Evolutionary conservation across 2,888 invertebrate genomes (phyloP).

Genomic region (Apotomis capreana): DNA sequence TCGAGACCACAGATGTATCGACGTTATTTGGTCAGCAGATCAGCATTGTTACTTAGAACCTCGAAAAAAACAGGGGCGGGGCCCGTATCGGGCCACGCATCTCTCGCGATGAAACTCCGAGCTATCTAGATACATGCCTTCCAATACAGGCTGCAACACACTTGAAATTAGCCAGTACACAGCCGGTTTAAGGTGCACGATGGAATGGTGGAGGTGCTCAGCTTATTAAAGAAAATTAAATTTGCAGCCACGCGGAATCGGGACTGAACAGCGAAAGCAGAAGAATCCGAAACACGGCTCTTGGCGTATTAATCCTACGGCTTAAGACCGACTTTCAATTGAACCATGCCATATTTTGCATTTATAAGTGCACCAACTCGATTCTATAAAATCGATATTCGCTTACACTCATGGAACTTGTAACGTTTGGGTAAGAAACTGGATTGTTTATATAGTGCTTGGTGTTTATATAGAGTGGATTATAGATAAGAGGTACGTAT

Average conservation of each 20-base stretch:
- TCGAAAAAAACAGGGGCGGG: conserved; percentile 82
- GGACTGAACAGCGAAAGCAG: conserved; percentile 69
- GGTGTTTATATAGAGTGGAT: conserved; percentile 79
- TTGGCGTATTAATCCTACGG: conserved; percentile 63
- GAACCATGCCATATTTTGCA: conserved; percentile 42
- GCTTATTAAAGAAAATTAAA: conserved; percentile 83
- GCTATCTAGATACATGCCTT: conserved; percentile 79
- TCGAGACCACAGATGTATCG: conserved; percentile 69
- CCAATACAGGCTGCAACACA: conserved; percentile 59
- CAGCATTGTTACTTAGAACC: conserved; percentile 81
- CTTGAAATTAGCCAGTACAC: conserved; percentile 50
- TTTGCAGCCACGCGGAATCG: conserved; percentile 78
- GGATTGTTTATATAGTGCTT: conserved; percentile 76
- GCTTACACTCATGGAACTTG: conserved; percentile 48
- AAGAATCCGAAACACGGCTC: conserved; percentile 53
- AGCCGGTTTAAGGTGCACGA: conserved; percentile 50
- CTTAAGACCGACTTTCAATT: conserved; percentile 52
- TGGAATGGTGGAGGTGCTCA: conserved; percentile 49
- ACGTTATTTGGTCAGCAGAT: conserved; percentile 82
- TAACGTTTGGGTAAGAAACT: conserved; percentile 50
- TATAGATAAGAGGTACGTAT: conserved; percentile 79
- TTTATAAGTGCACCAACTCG: conserved; percentile 38
- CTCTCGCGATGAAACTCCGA: conserved; percentile 77
- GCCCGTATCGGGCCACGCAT: conserved; percentile 72
- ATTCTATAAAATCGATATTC: conserved; percentile 43